phyloP scores from a whole-genome alignment of 35 echinoderm and acorn worm genomes.

The Heliocidaris erythrogramma region DNA sequence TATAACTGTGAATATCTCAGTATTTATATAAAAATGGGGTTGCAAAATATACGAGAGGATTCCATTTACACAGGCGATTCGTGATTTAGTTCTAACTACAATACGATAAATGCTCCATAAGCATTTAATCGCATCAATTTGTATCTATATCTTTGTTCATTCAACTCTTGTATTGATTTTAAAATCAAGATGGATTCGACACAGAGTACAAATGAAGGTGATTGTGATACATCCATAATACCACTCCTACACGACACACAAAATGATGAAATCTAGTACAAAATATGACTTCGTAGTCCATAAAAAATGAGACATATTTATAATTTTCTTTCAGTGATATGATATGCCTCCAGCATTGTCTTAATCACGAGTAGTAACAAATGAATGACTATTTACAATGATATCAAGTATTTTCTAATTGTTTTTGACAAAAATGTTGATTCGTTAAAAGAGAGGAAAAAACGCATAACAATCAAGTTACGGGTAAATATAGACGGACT shows the following conservation, averaged over 20 bases:
- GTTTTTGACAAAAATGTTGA: neutral
- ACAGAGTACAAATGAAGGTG: neutral
- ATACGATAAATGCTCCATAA: neutral
- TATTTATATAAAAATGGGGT: neutral
- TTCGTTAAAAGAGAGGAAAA: neutral
- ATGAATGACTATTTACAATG: neutral
- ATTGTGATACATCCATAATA: neutral
- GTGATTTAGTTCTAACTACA: neutral
- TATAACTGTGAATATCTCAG: neutral
- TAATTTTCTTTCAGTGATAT: neutral
- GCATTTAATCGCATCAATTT: neutral
- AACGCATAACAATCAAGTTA: neutral
- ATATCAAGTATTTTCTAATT: neutral
- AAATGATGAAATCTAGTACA: slow-evolving; percentile 9
- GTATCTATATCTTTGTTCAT: neutral
- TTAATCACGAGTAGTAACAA: neutral
- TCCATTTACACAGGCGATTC: neutral
- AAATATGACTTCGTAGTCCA: neutral
- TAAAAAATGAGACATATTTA: neutral
- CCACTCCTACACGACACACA: neutral
- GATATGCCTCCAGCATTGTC: neutral
- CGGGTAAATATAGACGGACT: no score
- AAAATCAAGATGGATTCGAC: neutral
- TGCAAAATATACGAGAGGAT: neutral
- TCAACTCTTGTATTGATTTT: neutral